A percentile compares a stretch with the other conserved stretches of the same genome.
Conservation (phyloP, 2,888 invertebrate genomes). For the Ephialtes manifestator region DNA sequence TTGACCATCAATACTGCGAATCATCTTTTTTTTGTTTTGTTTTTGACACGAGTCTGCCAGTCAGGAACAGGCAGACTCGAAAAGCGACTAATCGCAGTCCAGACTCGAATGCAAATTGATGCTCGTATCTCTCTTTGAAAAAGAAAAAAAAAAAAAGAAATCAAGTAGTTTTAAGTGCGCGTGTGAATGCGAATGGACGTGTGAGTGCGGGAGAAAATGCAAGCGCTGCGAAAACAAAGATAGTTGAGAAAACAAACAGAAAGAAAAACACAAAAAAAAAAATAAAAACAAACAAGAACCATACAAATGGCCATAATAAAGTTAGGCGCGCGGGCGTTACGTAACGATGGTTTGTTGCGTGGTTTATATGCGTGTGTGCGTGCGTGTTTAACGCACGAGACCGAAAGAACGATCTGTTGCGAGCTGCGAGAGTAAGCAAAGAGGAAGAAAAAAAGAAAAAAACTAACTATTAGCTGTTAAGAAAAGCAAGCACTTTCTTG, state of each 20-base stretch:
- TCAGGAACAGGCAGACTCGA: constrained; percentile 1
- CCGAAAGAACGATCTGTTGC: constrained; percentile 72
- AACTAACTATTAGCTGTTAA: constrained; percentile 65
- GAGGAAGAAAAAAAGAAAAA: constrained; percentile 41
- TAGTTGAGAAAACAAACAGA: constrained; percentile 48
- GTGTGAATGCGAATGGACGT: constrained; percentile 44
- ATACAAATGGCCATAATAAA: constrained; percentile 76
- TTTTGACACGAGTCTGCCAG: constrained; percentile 16
- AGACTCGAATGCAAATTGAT: constrained; percentile 54
- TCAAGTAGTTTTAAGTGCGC: constrained; percentile 47
- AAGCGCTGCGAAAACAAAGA: constrained; percentile 32
- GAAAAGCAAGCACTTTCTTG: constrained; percentile 68
- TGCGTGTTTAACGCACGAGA: constrained; percentile 44
- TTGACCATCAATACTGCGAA: neutral
- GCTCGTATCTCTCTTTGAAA: constrained; percentile 30
- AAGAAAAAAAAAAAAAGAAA: constrained; percentile 43
- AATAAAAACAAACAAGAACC: constrained; percentile 54
- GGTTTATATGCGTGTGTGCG: constrained; percentile 31
- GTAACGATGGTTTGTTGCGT: constrained; percentile 60
- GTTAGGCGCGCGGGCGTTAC: constrained; percentile 63
- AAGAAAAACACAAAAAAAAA: constrained; percentile 58
- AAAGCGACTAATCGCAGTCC: neutral
- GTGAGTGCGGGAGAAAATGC: constrained; percentile 29
- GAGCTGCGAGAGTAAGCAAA: constrained; percentile 64
- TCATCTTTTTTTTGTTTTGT: neutral